Base-by-base conservation (phyloP, 2,888 invertebrate species). In the Blastobasis lacticolella region DNA sequence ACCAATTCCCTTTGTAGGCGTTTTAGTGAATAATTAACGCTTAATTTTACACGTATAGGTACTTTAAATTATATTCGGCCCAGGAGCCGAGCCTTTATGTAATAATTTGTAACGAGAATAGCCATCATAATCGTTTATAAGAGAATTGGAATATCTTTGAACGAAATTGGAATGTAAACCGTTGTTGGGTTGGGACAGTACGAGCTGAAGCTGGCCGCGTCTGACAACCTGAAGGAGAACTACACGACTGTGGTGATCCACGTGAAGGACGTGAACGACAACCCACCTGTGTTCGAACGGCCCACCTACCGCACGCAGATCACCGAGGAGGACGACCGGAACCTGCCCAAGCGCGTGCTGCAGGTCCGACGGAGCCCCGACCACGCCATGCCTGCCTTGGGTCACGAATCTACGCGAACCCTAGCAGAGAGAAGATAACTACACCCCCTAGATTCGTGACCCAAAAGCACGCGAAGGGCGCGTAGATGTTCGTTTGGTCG, bases 251-350 rank as follows among this genome's bases (percentile, higher is more conserved):
- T 98, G 62, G 97, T 97, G 73, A 97, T 98, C 73, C 96, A 97
- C 86, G 96, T 98, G 69, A 97, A 97, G 88, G 98, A 99, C 82
- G 97, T 98, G 63, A 98, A 98, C 87, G 98, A 99, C 90, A 98
- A 98, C 90, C 96, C 97, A 46, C 98, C 98, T 4, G 96, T 96
- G 65, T 99, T 99, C 87, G 96, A 97, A 85, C 90, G 97, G 62
- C 97, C 97, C 50, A 96, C 96, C 53, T 97, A 97, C 89, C 93
- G 96, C 74, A 96, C 97, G 49, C 97, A 97, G 89, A 97, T 97
- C 85, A 97, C 97, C 45, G 97, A 97, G 85, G 97, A 97, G 84
- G 97, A 97, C 78, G 97, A 97, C 90, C 91, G 97, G 71, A 96
- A 96, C 84, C 91, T 97, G 69, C 97, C 97, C 62, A 97, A 97